Base-by-base conservation (phyloP, 2,797 vertebrate genomes). In the Ctenosaura bakeri region DNA sequence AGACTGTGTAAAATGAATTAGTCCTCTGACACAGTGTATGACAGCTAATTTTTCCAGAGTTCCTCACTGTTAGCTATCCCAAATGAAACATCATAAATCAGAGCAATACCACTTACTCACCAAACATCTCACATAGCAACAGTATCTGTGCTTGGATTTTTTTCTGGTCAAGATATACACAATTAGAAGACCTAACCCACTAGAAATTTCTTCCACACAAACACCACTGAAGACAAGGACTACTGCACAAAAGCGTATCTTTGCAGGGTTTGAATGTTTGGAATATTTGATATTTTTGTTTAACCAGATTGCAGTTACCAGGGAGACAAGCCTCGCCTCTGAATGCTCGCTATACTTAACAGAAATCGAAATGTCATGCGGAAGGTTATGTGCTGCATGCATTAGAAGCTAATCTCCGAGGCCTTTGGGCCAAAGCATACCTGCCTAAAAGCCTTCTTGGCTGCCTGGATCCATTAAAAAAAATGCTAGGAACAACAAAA, bases 391-490 rank as follows among this genome's bases (percentile, higher is more conserved):
- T 0, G 26, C 87, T 32, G 86, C 90, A 85, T 16, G 85, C 83
- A 87, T 81, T 93, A 91, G 86, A 93, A 79, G 87, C 52, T 89
- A 91, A 32, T 18, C 4, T 86, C 74, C 62, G 69, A 84, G 92
- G 88, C 87, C 87, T 92, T 8, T 0, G 0, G 0, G 90, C 85
- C 88, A 89, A 93, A 85, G 89, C n/a, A 56, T 38, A 50, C 81
- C 90, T 92, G 73, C 50, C 91, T 93, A 91, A 95, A 95, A 95
- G 92, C 91, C 77, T 94, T 94, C 90, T 66, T 71, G 84, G 88
- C 82, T 94, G 94, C 86, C 93, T 79, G 84, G 91, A 66, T 38
- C 81, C 88, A 90, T 93, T 94, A 92, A 74, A 96, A 46, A 46
- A 93, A 81, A 92, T 85, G 74, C 91, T 12, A 77, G 38, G 93